Conservation (phyloP, 1,140 invertebrate species). For the Megalopta genalis region DNA sequence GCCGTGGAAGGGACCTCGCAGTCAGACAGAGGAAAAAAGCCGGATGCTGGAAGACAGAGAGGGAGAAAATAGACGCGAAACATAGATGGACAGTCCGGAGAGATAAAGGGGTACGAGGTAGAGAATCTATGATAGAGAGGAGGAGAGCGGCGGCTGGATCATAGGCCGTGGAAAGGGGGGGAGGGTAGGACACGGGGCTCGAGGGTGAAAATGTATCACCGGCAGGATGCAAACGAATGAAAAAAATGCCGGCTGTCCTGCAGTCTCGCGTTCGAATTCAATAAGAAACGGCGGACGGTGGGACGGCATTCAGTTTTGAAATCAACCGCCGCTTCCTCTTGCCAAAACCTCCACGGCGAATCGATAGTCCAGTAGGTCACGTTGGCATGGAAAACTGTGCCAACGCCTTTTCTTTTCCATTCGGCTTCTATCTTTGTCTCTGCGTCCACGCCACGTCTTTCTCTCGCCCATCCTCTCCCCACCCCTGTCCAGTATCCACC, state of each 20-base stretch:
- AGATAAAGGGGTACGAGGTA: slow-evolving; percentile 9
- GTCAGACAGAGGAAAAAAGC: slow-evolving; percentile 39
- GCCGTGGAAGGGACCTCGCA: slow-evolving; percentile 51
- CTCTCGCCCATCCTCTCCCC: slow-evolving; percentile 8
- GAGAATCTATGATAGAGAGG: background rate
- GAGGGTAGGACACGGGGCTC: background rate
- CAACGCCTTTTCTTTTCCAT: slow-evolving; percentile 63
- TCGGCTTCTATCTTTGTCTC: slow-evolving; percentile 53
- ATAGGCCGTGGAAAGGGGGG: slow-evolving; percentile 14
- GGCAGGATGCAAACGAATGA: slow-evolving; percentile 36
- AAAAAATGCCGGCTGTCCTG: slow-evolving; percentile 33
- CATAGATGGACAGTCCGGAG: slow-evolving; percentile 26
- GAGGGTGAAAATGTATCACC: background rate
- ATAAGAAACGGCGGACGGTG: slow-evolving; percentile 40
- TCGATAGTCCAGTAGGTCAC: slow-evolving; percentile 70
- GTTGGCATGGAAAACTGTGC: slow-evolving; percentile 69
- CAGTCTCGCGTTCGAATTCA: slow-evolving; percentile 36
- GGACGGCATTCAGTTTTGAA: slow-evolving; percentile 50
- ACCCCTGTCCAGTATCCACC: no score
- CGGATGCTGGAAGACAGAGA: slow-evolving; percentile 11
- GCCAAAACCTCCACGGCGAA: slow-evolving; percentile 65
- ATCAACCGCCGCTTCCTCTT: slow-evolving; percentile 59
- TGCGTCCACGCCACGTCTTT: slow-evolving; percentile 14
- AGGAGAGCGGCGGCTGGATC: background rate
- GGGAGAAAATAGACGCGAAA: slow-evolving; percentile 21